A percentile compares a stretch with the other conserved stretches of the same genome.
Conservation (phyloP, 2,888 invertebrate species). For the Bursaphelenchus okinawaensis region DNA sequence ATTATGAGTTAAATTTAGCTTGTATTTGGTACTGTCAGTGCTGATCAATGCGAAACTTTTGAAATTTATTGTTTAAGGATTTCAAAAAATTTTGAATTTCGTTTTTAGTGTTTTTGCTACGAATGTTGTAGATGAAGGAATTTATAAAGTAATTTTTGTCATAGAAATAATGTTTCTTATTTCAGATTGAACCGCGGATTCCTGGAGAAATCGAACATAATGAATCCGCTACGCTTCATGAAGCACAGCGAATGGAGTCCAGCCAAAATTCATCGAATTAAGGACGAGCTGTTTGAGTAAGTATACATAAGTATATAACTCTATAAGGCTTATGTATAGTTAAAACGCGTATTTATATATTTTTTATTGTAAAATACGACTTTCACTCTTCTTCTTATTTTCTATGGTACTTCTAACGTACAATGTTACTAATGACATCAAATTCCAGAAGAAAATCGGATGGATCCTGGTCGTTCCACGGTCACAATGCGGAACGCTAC, state of each 20-base stretch:
- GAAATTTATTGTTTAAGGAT: too few species aligned
- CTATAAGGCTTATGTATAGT: background rate
- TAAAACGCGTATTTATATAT: background rate
- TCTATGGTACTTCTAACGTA: background rate
- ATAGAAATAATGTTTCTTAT: background rate
- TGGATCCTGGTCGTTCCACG: constrained; percentile 23
- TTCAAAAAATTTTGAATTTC: too few species aligned
- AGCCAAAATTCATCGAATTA: constrained; percentile 25
- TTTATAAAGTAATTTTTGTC: background rate
- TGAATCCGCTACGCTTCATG: constrained; percentile 27
- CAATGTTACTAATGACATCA: background rate
- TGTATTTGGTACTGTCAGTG: too few species aligned
- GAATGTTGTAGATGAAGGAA: too few species aligned
- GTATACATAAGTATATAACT: background rate
- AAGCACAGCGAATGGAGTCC: constrained; percentile 29
- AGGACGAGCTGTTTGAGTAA: constrained; percentile 19
- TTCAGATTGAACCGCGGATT: background rate
- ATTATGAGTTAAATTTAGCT: too few species aligned
- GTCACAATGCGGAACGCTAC: constrained; percentile 11
- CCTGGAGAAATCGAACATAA: background rate
- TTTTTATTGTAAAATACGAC: background rate
- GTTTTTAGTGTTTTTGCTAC: too few species aligned
- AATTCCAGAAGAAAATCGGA: constrained; percentile 15
- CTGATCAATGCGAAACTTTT: too few species aligned
- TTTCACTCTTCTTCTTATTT: background rate